A percentile compares a stretch with the other conserved stretches of the same genome.
Evolutionary conservation across 2,113 vertebrate species (phyloP).

Genomic region (Gobius niger): DNA sequence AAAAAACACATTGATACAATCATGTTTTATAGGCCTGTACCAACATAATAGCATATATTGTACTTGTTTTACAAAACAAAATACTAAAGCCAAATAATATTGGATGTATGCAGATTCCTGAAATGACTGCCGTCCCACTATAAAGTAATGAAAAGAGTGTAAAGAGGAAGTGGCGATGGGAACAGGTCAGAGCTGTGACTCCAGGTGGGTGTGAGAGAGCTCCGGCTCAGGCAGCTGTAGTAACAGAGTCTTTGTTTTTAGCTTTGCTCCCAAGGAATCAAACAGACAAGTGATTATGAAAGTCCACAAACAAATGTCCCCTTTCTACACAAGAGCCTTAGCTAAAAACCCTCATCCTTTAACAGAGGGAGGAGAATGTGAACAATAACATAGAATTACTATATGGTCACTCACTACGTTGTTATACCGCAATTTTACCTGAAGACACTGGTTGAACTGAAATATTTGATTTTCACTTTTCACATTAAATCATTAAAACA

Average conservation of each 20-base stretch:
- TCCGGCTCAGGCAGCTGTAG: conserved; percentile 15
- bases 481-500: background rate
- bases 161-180: conserved; percentile 10
- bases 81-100: background rate
- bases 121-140: conserved; percentile 3
- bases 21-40: background rate
- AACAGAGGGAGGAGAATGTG: background rate
- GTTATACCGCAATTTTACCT: no score
- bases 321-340: background rate
- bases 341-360: background rate
- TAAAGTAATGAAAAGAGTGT: background rate
- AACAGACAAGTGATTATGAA: background rate
- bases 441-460: no score
- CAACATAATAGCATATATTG: background rate
- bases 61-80: background rate
- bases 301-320: conserved; percentile 1
- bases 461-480: no score
- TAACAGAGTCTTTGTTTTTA: conserved; percentile 15
- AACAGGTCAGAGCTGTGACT: conserved; percentile 16
- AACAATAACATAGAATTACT: background rate
- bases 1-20: background rate
- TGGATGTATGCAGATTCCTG: conserved; percentile 1
- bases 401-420: no score
- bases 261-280: conserved; percentile 20
- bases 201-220: conserved; percentile 41